phyloP scores from a whole-genome alignment of 2,888 invertebrate genomes.

The Drosophila ustulata region DNA sequence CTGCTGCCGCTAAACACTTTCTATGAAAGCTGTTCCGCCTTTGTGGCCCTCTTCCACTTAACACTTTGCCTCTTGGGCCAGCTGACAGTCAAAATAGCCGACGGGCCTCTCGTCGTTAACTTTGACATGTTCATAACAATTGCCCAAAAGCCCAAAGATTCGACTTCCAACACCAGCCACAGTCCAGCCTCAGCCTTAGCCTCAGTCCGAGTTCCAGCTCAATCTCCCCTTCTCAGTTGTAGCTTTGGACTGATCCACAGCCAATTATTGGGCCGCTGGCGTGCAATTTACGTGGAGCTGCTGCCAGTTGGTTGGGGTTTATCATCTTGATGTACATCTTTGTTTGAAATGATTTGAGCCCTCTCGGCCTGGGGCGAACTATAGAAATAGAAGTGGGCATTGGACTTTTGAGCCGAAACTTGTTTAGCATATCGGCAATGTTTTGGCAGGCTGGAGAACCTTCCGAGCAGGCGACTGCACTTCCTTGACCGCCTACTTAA shows the following conservation, averaged over 20 bases:
- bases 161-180: constrained; percentile 5
- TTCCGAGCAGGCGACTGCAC: constrained; percentile 52
- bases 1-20: constrained; percentile 53
- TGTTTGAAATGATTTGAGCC: constrained; percentile 69
- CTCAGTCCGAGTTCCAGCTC: neutral
- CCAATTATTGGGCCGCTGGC: constrained; percentile 70
- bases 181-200: neutral
- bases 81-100: constrained; percentile 69
- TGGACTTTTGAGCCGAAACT: constrained; percentile 46
- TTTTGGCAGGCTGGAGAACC: constrained; percentile 34
- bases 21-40: constrained; percentile 20
- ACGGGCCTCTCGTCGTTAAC: constrained; percentile 67
- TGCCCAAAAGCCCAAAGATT: constrained; percentile 54
- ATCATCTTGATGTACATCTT: constrained; percentile 74
- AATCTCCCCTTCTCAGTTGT: constrained; percentile 1
- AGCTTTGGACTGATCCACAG: constrained; percentile 23
- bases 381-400: constrained; percentile 70
- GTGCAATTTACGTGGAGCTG: constrained; percentile 66
- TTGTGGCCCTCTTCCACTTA: constrained; percentile 54
- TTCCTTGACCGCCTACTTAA: constrained; percentile 80
- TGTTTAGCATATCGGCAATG: constrained; percentile 76
- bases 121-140: constrained; percentile 80
- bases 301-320: constrained; percentile 53
- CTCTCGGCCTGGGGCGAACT: constrained; percentile 62
- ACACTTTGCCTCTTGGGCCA: constrained; percentile 58